Evolutionary conservation across 2,888 invertebrate species (phyloP).

Genomic region (Machimus atricapillus): DNA sequence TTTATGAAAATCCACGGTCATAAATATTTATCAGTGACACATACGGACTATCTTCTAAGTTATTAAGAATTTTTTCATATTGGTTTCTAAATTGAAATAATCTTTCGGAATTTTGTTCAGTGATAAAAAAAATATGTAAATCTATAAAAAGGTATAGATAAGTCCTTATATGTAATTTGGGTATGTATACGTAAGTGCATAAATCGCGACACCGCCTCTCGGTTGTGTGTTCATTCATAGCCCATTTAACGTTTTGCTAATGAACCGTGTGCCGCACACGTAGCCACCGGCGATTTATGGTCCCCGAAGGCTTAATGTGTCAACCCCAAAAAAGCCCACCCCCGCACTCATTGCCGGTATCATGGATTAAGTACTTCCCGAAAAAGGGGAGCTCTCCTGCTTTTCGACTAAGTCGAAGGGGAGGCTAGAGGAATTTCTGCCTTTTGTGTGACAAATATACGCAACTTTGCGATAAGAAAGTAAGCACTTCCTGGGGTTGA

Average conservation of each 20-base stretch:
- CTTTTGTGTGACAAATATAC: neutral
- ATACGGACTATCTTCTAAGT: too few relatives aligned
- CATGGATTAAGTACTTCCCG: neutral
- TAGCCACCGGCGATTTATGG: slow-evolving; percentile 12
- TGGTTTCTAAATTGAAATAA: neutral
- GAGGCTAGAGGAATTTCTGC: neutral
- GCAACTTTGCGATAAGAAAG: neutral
- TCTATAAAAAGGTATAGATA: neutral
- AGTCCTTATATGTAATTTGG: neutral
- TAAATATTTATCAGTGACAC: too few relatives aligned
- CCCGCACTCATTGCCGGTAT: neutral
- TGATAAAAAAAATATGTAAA: neutral
- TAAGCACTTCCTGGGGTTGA: neutral
- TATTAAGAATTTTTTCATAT: too few relatives aligned
- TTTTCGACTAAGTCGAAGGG: neutral
- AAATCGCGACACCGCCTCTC: too few relatives aligned
- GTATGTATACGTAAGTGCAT: neutral
- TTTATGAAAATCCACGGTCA: too few relatives aligned
- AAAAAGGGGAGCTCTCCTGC: neutral
- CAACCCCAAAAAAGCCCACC: neutral
- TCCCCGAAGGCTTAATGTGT: slow-evolving; percentile 25
- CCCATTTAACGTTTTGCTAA: slow-evolving; percentile 15
- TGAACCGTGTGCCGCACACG: slow-evolving; percentile 10
- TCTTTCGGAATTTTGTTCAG: neutral
- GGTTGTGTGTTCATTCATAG: neutral